Percentiles rank a stretch among this genome's conserved stretches.
These are phyloP conservation scores for Erannis defoliaria DNA, from an alignment of 2,888 invertebrate species.

Conservation along the genomic window DNA sequence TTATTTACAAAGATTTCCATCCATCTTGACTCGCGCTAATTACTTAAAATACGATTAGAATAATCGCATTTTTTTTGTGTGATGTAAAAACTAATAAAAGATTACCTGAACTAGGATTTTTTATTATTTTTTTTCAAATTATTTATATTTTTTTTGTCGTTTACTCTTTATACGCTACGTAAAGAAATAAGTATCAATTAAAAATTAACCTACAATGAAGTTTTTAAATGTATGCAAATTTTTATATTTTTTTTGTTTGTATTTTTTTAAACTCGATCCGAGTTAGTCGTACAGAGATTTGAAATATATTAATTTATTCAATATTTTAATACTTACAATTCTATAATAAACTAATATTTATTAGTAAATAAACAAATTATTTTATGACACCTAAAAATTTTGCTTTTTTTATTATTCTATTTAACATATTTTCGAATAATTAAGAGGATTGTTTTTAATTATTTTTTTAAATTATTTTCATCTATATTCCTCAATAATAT, in stretches of 20 bases:
- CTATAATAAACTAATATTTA: constrained; percentile 35
- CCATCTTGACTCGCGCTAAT: background rate
- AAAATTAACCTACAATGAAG: constrained; percentile 38
- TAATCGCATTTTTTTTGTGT: constrained; percentile 1
- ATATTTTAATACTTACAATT: constrained; percentile 33
- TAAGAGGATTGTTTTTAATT: background rate
- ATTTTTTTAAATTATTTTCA: too few species aligned
- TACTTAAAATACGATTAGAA: background rate
- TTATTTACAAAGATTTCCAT: background rate
- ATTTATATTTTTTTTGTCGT: constrained; percentile 70
- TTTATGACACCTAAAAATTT: constrained; percentile 20
- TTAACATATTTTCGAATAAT: background rate
- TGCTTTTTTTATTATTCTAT: constrained; percentile 7
- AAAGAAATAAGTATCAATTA: constrained; percentile 59
- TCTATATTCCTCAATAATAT: too few species aligned
- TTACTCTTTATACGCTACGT: constrained; percentile 62
- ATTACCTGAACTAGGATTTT: constrained; percentile 44
- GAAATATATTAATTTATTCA: constrained; percentile 43
- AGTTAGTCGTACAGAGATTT: constrained; percentile 35
- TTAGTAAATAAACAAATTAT: constrained; percentile 46
- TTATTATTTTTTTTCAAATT: constrained; percentile 13
- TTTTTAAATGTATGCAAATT: constrained; percentile 40
- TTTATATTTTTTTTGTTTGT: constrained; percentile 26
- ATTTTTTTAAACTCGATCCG: constrained; percentile 38
- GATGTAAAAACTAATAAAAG: constrained; percentile 9